Evolutionary conservation across 53 echinoderm and acorn worm genomes (phyloP).

Genomic region (Crossaster papposus): DNA sequence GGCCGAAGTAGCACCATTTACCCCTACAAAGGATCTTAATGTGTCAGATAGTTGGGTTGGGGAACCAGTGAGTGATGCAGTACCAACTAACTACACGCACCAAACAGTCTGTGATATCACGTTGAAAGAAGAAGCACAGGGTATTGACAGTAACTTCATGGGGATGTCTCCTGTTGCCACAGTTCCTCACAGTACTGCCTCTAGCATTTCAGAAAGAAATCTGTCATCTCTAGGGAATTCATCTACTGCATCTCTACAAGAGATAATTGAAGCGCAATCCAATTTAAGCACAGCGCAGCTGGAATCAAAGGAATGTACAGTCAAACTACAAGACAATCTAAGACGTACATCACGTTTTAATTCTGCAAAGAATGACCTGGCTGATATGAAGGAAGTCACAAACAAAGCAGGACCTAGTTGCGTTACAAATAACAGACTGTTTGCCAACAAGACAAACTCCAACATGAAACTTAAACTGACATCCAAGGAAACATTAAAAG

Average conservation of each 20-base stretch:
- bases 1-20: slow-evolving; percentile 60
- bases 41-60: background rate
- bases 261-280: background rate
- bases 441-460: background rate
- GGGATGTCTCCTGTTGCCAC: background rate
- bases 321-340: background rate
- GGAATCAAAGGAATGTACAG: background rate
- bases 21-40: slow-evolving; percentile 13
- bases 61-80: slow-evolving; percentile 1
- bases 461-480: background rate
- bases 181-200: background rate
- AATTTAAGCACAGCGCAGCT: background rate
- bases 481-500: background rate
- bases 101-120: background rate
- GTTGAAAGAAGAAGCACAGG: background rate
- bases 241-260: background rate
- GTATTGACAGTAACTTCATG: background rate
- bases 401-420: background rate
- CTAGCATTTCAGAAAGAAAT: background rate
- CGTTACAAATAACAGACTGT: background rate
- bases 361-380: background rate
- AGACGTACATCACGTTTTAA: background rate
- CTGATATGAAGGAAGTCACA: background rate
- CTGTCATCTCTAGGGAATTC: background rate
- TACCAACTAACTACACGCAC: background rate